Conservation (phyloP, 2,888 invertebrate species). For the Calameuta filiformis region DNA sequence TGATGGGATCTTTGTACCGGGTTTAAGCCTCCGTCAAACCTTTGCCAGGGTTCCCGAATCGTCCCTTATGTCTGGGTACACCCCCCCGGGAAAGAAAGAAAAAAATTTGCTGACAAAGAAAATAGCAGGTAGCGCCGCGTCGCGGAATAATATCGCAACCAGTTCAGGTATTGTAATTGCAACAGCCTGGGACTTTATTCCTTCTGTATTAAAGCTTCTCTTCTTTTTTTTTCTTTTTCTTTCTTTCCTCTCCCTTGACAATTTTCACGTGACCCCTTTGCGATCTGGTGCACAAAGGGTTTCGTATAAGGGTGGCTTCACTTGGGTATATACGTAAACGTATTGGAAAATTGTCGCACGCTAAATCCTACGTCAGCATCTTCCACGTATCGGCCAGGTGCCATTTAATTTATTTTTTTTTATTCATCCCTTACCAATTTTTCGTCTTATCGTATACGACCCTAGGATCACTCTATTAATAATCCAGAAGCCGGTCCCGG, state of each 20-base stretch:
- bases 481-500: background rate
- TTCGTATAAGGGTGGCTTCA: background rate
- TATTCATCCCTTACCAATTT: background rate
- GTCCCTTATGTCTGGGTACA: background rate
- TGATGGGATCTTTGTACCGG: background rate
- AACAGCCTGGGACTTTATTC: background rate
- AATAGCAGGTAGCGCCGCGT: background rate
- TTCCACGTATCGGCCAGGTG: background rate
- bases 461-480: background rate
- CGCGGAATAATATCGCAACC: background rate
- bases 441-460: background rate
- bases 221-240: too few relatives aligned
- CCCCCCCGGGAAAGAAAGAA: background rate
- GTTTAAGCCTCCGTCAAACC: background rate
- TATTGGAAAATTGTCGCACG: background rate
- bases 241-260: background rate
- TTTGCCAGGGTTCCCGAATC: background rate
- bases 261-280: background rate
- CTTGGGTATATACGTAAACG: background rate
- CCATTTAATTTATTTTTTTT: background rate
- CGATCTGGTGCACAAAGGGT: background rate
- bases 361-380: background rate
- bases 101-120: background rate
- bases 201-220: background rate
- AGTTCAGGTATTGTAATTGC: background rate